Conservation (phyloP, 2,888 invertebrate genomes). For the Chloroclysta siterata region DNA sequence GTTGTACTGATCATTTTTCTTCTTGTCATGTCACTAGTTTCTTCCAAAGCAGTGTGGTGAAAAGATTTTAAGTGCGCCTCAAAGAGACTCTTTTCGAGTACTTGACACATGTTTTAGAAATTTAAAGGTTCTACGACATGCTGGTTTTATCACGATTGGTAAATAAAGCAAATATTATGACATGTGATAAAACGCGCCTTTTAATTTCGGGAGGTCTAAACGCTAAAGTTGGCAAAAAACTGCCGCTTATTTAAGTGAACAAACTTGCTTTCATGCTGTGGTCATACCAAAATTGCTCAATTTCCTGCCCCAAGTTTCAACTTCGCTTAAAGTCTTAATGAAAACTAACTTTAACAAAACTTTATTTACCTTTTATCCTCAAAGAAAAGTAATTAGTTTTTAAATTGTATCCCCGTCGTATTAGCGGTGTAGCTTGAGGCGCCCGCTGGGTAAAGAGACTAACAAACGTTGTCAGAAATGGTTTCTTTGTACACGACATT, state of each 20-base stretch:
- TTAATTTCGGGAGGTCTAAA: no score
- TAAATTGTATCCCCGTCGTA: conserved; percentile 52
- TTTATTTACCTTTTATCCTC: conserved; percentile 66
- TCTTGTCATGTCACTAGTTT: no score
- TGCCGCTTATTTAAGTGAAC: conserved; percentile 4
- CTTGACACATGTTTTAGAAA: no score
- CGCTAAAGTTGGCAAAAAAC: neutral
- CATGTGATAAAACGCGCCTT: no score
- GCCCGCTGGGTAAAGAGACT: conserved; percentile 33
- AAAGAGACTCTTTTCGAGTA: no score
- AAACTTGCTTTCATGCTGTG: conserved; percentile 45
- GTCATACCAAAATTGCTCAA: conserved; percentile 73
- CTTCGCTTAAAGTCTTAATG: conserved; percentile 72
- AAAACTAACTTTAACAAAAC: conserved; percentile 68
- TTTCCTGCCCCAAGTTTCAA: conserved; percentile 70
- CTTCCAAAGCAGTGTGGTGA: no score
- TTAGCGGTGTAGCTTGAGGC: conserved; percentile 38
- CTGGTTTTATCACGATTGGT: no score
- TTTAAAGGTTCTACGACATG: no score
- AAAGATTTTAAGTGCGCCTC: no score
- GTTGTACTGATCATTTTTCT: no score
- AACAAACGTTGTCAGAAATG: conserved; percentile 30
- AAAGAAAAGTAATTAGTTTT: conserved; percentile 69
- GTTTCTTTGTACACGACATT: conserved; percentile 31
- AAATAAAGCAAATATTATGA: no score